Evolutionary conservation across 2,113 vertebrate genomes (phyloP), one percentile per base, ranked within the genome.

Genomic region (Trinectes maculatus): DNA sequence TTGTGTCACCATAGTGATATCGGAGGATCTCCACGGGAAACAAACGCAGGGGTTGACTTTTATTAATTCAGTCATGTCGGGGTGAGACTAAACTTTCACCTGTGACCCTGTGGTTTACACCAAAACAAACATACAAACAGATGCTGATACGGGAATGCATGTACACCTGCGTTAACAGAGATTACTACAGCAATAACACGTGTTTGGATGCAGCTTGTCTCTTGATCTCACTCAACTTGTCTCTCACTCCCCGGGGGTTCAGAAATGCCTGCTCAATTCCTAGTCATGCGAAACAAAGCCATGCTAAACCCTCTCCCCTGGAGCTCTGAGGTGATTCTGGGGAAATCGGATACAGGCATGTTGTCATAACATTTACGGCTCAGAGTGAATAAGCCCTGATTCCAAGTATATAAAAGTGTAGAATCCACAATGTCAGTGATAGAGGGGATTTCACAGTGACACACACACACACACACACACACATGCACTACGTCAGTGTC

Each of bases 221-320:
- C 42, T 56, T 57, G 26, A 60, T 71, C 68, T 62, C 19, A 26
- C 52, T 49, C 43, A 66, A 62, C 65, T 71, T 62, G 47, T 80
- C 66, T 60, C 65, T 56, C 47, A 12, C 81, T 71, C 60, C 51
- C 53, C 16, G 7, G 43, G 72, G 75, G 44, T 74, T 80, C 46
- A 79, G 57, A 85, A 89, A 80, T 68, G 52, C 55, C 71, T 51
- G 37, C 79, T 73, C 58, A 80, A 74, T 79, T 88, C 74, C 60
- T 58, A 72, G 77, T 83, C 75, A 76, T 79, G 83, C 49, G 33
- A 87, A 87, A 82, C 87, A 85, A 89, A 90, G 57, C 85, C 74
- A 36, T 2, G 21, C 80, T 76, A 77, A 84, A 89, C 57, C 77
- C 72, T 56, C 39, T 60, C 52, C 70, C 47, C 42, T 19, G 47